phyloP scores from a whole-genome alignment of 2,113 vertebrate genomes.

The Bos javanicus region DNA sequence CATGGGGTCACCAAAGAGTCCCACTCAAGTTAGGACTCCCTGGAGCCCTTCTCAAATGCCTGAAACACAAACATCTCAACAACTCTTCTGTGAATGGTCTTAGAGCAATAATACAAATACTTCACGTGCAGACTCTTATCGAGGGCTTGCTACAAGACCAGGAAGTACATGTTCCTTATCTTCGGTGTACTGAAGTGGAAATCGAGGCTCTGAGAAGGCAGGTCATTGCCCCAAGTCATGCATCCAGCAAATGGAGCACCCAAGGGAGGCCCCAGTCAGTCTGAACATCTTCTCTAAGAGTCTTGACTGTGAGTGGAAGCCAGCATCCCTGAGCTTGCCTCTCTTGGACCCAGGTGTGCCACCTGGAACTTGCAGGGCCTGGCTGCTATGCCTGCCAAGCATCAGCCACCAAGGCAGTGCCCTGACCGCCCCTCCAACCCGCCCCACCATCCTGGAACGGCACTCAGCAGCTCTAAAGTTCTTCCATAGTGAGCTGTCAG shows the following conservation, averaged over 20 bases:
- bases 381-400: accelerated
- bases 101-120: neutral
- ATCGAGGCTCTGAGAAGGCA: neutral
- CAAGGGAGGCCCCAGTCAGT: neutral
- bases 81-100: neutral
- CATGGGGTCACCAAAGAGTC: neutral
- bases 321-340: neutral
- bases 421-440: neutral
- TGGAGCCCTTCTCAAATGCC: neutral
- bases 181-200: neutral
- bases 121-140: accelerated
- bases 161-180: accelerated
- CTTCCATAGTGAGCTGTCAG: neutral
- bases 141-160: too few relatives aligned
- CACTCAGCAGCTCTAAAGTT: neutral
- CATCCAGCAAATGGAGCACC: neutral
- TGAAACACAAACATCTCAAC: neutral
- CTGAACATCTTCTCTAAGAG: neutral
- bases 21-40: neutral
- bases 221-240: neutral
- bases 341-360: neutral
- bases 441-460: neutral
- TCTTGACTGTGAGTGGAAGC: neutral
- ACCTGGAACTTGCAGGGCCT: neutral
- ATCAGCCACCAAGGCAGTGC: neutral